Evolutionary conservation across 30 jellyfish, hydroid and myxozoan genomes (phyloP).

Genomic region (Nemopilema nomurai): DNA sequence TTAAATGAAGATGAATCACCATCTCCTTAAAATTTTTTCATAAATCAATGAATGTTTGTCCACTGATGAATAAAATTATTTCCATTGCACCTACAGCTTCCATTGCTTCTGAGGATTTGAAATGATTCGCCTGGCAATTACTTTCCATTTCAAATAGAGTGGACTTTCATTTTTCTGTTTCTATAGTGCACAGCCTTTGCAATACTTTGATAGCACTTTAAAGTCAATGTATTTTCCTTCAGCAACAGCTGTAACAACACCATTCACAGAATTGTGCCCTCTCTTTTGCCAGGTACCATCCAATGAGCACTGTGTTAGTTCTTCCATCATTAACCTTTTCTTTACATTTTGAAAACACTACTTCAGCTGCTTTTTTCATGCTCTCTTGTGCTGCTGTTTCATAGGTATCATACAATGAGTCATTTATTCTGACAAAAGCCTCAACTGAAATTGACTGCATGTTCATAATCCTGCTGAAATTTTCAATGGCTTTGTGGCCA

Average conservation of each 20-base stretch:
- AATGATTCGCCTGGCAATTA: slow-evolving; percentile 46
- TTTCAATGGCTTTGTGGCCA: slow-evolving; percentile 45
- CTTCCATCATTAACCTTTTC: slow-evolving; percentile 8
- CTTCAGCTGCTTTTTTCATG: slow-evolving; percentile 32
- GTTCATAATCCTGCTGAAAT: slow-evolving; percentile 28
- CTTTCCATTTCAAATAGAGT: slow-evolving; percentile 46
- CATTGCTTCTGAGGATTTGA: slow-evolving; percentile 59
- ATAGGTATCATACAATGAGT: slow-evolving; percentile 10
- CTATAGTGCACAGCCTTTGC: slow-evolving; percentile 59
- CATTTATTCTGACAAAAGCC: neutral
- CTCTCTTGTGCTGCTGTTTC: slow-evolving; percentile 39
- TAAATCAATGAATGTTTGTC: slow-evolving; percentile 34
- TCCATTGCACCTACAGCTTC: slow-evolving; percentile 59
- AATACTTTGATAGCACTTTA: slow-evolving; percentile 14
- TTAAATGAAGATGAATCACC: slow-evolving; percentile 46
- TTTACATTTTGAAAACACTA: slow-evolving; percentile 19
- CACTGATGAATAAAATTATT: slow-evolving; percentile 27
- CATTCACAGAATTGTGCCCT: slow-evolving; percentile 46
- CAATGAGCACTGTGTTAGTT: neutral
- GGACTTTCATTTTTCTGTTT: slow-evolving; percentile 23
- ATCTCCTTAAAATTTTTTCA: slow-evolving; percentile 36
- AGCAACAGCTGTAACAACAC: slow-evolving; percentile 44
- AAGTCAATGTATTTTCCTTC: slow-evolving; percentile 51
- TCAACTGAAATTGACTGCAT: neutral
- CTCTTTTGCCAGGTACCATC: slow-evolving; percentile 55